Evolutionary conservation across 2,888 invertebrate genomes (phyloP), one percentile per base, ranked within the genome.

Genomic region (Belgica antarctica): DNA sequence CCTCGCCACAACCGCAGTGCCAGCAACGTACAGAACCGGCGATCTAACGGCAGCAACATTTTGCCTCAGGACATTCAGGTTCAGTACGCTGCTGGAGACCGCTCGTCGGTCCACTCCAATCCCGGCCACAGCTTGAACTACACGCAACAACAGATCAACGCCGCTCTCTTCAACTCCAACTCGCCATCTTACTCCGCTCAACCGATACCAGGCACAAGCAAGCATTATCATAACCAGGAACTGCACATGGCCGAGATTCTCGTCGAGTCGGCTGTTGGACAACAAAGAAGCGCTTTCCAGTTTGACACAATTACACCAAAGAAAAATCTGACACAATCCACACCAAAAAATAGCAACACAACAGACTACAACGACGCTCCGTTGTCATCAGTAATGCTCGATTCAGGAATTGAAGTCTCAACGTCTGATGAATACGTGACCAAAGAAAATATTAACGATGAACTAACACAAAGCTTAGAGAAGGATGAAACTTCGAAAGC

Each of bases 261-360:
- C 25, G 78, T 80, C 31, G 80, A 80, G 74, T 76, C 75, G 72
- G 76, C 76, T 72, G 78, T 76, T 72, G 77, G 77, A 72, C 79
- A 78, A 71, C 78, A 78, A 71, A 78, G 78, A 73, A 79, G 77
- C 75, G 79, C 77, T 72, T 80, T 80, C 72, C 79, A 80, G 74
- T 80, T 80, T 72, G 80, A 80, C 75, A 79, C 80, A 72, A 75
- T 80, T n/a, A 79, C 80, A 75, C 79, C 79, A 73, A 79, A 78
- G 61, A 65, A 65, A 15, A 59, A 59, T 15, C 19, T 57, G n/a
- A 25, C 52, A 59, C 47, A 71, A 73, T 73, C 73, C 46, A 57
- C 72, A 24, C 68, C 59, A 57, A 36, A 15, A 15, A 63, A 31
- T 28, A n/a, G 31, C 15, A 65, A 47, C 12, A 17, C 59, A 59